These are phyloP conservation scores for Tachina fera DNA, from an alignment of 2,888 invertebrate species.

Conservation along the genomic window DNA sequence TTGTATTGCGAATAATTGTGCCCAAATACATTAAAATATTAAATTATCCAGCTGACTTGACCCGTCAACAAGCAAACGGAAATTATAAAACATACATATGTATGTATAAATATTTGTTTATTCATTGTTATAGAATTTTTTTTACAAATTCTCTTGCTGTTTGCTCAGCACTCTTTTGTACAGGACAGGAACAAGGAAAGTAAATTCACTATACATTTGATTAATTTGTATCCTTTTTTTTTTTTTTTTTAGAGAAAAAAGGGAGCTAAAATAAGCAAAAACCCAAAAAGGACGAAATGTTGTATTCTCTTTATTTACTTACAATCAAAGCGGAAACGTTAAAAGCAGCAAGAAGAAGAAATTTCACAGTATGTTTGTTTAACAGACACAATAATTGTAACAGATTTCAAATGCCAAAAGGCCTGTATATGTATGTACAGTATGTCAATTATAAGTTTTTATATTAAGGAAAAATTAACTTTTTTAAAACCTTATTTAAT, in stretches of 20 bases:
- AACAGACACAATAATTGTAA: not conserved
- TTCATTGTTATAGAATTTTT: conserved; percentile 2
- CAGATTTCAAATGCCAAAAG: not conserved
- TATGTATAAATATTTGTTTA: not conserved
- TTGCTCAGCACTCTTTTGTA: conserved; percentile 15
- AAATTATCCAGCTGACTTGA: not conserved
- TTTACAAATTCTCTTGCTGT: not conserved
- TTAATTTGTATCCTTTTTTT: conserved; percentile 27
- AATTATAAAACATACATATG: not conserved
- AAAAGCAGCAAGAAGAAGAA: not conserved
- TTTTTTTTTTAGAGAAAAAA: conserved; percentile 4
- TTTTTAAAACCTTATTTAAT: no score
- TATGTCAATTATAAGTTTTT: no score
- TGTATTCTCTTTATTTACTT: conserved; percentile 34
- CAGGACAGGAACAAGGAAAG: not conserved
- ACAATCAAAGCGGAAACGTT: conserved; percentile 45
- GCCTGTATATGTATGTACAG: no score
- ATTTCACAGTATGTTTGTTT: no score
- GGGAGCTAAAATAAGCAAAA: not conserved
- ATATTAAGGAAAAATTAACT: no score
- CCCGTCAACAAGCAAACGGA: not conserved
- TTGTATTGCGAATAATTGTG: no score
- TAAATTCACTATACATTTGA: conserved; percentile 12
- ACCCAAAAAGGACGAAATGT: conserved; percentile 1
- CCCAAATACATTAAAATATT: not conserved